A percentile compares a stretch with the other conserved stretches of the same genome.
phyloP scores from a whole-genome alignment of 2,888 invertebrate species.

The Aleiodes alternator region DNA sequence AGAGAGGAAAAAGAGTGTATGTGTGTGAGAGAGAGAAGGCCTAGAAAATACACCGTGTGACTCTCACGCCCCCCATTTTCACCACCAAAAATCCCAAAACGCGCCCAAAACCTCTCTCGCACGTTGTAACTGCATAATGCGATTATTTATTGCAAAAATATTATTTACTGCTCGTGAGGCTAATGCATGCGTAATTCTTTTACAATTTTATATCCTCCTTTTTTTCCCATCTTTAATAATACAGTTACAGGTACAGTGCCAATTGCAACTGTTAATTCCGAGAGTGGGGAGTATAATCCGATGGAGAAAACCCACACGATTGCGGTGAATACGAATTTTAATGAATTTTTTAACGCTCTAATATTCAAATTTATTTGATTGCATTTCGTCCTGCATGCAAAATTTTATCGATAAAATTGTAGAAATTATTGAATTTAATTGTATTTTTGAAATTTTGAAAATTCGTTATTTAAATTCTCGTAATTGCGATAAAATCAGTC shows the following conservation, averaged over 20 bases:
- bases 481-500: no score
- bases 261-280: conserved; percentile 6
- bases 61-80: conserved; percentile 33
- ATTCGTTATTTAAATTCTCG: no score
- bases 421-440: no score
- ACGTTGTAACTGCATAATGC: conserved; percentile 58
- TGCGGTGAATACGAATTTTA: no score
- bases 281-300: no score
- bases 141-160: conserved; percentile 66
- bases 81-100: conserved; percentile 3
- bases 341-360: no score
- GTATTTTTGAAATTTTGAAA: no score
- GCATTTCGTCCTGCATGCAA: no score
- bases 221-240: background rate
- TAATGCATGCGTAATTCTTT: background rate
- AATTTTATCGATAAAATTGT: no score
- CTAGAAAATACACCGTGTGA: conserved; percentile 29
- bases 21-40: no score
- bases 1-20: background rate
- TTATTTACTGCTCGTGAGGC: conserved; percentile 61
- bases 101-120: conserved; percentile 5
- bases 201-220: background rate
- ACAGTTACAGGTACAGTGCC: background rate
- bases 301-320: no score
- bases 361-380: no score